A percentile compares a stretch with the other conserved stretches of the same genome.
phyloP scores from a whole-genome alignment of 1,140 invertebrate genomes.

The Chironomus tepperi region DNA sequence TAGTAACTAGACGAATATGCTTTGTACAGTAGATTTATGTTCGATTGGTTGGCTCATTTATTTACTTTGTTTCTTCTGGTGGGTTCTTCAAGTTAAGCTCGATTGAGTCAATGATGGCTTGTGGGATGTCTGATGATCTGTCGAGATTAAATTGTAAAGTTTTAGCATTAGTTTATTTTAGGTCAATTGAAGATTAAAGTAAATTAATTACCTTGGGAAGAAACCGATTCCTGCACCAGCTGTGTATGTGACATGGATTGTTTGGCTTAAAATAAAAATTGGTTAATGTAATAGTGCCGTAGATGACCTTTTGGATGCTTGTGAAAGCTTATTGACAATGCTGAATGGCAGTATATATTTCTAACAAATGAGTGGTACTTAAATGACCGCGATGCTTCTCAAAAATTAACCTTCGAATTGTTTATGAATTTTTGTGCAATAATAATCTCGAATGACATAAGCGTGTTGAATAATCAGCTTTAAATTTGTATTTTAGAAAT shows the following conservation, averaged over 20 bases:
- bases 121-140: neutral
- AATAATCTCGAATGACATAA: no score
- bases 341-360: no score
- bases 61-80: neutral
- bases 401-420: no score
- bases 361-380: no score
- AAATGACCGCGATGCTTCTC: no score
- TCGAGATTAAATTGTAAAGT: no score
- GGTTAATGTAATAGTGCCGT: neutral
- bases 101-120: neutral
- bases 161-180: no score
- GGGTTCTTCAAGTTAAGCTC: slow-evolving; percentile 20
- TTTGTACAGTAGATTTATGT: neutral
- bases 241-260: neutral
- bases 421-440: no score
- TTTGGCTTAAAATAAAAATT: neutral
- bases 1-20: neutral
- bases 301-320: neutral
- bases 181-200: no score
- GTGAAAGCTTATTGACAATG: no score
- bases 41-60: neutral
- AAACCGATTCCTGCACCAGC: slow-evolving; percentile 15
- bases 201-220: neutral
- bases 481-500: no score
- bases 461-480: no score